phyloP scores from a whole-genome alignment of 2,888 invertebrate genomes.

The Idaea dimidiata region DNA sequence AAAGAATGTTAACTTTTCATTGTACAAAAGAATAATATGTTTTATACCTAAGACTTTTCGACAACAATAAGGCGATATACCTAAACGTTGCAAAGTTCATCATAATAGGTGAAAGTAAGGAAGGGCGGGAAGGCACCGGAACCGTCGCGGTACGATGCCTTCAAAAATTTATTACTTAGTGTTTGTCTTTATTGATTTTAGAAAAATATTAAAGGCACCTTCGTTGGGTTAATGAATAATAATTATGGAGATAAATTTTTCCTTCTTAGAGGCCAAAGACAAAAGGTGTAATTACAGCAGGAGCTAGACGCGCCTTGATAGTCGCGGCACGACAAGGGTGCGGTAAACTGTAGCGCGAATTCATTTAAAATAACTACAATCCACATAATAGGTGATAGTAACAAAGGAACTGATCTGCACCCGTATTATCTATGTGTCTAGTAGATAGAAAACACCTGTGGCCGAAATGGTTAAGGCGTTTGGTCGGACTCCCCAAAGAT shows the following conservation, averaged over 20 bases:
- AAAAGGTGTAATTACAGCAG: too few relatives aligned
- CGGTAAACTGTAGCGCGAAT: too few relatives aligned
- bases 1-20: background rate
- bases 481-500: too few relatives aligned
- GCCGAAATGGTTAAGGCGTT: too few relatives aligned
- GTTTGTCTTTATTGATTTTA: conserved; percentile 28
- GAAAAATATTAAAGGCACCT: background rate
- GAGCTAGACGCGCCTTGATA: too few relatives aligned
- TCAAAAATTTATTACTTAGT: conserved; percentile 36
- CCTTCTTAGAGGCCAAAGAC: too few relatives aligned
- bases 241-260: conserved; percentile 14
- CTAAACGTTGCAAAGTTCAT: conserved; percentile 40
- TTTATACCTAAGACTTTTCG: background rate
- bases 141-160: conserved; percentile 48
- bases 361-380: too few relatives aligned
- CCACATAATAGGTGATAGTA: too few relatives aligned
- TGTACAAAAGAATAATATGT: background rate
- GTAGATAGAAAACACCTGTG: too few relatives aligned
- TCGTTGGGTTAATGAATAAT: conserved; percentile 20
- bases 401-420: too few relatives aligned
- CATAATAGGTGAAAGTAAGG: conserved; percentile 32
- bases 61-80: background rate
- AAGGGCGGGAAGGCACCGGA: conserved; percentile 47
- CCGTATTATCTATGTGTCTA: too few relatives aligned
- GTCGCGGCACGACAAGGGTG: too few relatives aligned